A percentile compares a stretch with the other conserved stretches of the same genome.
These are phyloP conservation scores for Mesoligia furuncula DNA, from an alignment of 2,888 invertebrate genomes.

Conservation along the genomic window DNA sequence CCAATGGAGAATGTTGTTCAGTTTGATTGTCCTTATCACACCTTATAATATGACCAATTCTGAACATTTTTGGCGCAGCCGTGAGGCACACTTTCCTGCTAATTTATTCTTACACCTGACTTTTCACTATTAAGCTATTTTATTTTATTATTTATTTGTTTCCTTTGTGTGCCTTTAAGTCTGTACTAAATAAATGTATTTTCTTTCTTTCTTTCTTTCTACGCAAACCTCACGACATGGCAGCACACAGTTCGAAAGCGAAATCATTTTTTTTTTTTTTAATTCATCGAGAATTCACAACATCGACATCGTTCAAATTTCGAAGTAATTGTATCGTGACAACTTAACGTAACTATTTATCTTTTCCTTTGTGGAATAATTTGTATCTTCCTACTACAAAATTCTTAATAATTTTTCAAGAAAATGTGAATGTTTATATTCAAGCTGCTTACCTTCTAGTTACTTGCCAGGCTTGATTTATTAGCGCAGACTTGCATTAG, in stretches of 20 bases:
- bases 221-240: background rate
- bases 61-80: background rate
- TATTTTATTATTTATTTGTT: too few relatives aligned
- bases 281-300: background rate
- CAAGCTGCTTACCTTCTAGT: slow-evolving; percentile 1
- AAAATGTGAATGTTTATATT: background rate
- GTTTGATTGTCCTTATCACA: background rate
- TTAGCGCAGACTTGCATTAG: slow-evolving; percentile 10
- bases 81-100: too few relatives aligned
- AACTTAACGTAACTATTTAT: background rate
- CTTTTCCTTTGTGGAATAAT: background rate
- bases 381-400: too few relatives aligned
- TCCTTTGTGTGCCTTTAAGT: too few relatives aligned
- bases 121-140: too few relatives aligned
- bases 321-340: background rate
- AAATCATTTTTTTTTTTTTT: too few relatives aligned
- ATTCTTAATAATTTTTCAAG: background rate
- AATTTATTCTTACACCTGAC: too few relatives aligned
- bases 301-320: background rate
- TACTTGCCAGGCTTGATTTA: slow-evolving; percentile 8
- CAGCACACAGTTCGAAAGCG: background rate
- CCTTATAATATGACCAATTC: background rate
- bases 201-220: too few relatives aligned
- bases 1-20: background rate
- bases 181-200: too few relatives aligned